Base-by-base conservation (phyloP, 2,113 vertebrate genomes). In the Melanerpes aurifrons region DNA sequence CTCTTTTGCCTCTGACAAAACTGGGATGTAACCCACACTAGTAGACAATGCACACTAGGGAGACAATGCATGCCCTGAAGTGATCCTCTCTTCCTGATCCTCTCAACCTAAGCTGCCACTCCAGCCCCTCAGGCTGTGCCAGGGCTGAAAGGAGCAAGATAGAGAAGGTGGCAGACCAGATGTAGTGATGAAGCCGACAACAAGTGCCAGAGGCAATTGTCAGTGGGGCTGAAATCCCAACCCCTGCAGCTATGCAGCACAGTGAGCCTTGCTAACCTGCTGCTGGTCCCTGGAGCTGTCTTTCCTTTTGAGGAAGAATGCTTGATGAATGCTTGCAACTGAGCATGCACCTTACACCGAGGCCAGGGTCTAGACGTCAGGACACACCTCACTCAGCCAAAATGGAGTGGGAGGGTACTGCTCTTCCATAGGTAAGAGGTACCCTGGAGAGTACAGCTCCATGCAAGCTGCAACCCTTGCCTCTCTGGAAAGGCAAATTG, bases 141-240 rank as follows among this genome's bases (percentile, higher is more conserved):
- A 68, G 24, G 22, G 25, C 20, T 70, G 25, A 6, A 13, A 20
- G 5, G 8, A 67, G 6, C 3, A 28, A 29, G 58, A 72, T 3
- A 15, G 26, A 66, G 40, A 40, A 73, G 35, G 16, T 56, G 29
- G 24, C 58, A 74, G 48, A 29, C 20, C 35, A 78, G 26, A 81
- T 53, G 5, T 9, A 48, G 43, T 1, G 16, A 75, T 10, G 35
- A 10, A 47, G 48, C 32, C 24, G 3, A 10, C 9, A 53, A 50
- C 32, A 63, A 57, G 28, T 22, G 53, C 68, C 63, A 78, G 37
- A 25, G 10, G 31, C 29, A 54, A 35, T 29, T 53, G 32, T 29
- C 35, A 59, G 18, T 29, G 77, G 31, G 32, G 58, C 19, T 0
- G 0, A 87, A 47, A 8, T 9, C 17, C 15, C 43, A 24, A 7